Conservation (phyloP, 2,797 vertebrate genomes). For the Cyclopterus lumpus region DNA sequence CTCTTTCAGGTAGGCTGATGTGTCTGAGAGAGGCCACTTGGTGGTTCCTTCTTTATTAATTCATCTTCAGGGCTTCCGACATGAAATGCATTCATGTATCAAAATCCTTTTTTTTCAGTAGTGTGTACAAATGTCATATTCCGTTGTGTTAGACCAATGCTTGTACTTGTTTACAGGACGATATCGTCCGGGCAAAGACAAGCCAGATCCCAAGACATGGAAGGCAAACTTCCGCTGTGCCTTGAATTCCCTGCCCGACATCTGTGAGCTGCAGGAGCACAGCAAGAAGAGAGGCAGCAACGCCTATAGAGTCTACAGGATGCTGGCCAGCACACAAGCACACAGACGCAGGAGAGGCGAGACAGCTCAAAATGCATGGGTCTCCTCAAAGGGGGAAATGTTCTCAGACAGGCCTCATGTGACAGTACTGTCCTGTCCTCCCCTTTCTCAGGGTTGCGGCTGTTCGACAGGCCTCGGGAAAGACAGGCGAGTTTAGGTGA, state of each 20-base stretch:
- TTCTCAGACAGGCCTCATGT: not conserved
- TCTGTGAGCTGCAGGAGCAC: slow-evolving; percentile 83
- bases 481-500: slow-evolving; percentile 33
- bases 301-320: slow-evolving; percentile 84
- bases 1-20: not conserved
- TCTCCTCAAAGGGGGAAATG: not conserved
- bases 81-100: not conserved
- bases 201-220: slow-evolving; percentile 88
- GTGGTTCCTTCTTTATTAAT: not conserved
- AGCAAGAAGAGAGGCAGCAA: slow-evolving; percentile 86
- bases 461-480: slow-evolving; percentile 44
- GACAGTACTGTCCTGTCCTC: not conserved
- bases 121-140: not conserved
- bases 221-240: slow-evolving; percentile 89
- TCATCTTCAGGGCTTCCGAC: not conserved
- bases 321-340: slow-evolving; percentile 77
- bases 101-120: not conserved
- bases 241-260: slow-evolving; percentile 84
- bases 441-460: slow-evolving; percentile 47
- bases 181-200: slow-evolving; percentile 82
- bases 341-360: slow-evolving; percentile 71
- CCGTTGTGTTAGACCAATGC: not conserved
- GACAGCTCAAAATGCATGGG: not conserved
- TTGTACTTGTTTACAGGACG: slow-evolving; percentile 68
- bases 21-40: not conserved